phyloP scores from a whole-genome alignment of 2,888 invertebrate genomes.

The Hipparchia sbordonii region DNA sequence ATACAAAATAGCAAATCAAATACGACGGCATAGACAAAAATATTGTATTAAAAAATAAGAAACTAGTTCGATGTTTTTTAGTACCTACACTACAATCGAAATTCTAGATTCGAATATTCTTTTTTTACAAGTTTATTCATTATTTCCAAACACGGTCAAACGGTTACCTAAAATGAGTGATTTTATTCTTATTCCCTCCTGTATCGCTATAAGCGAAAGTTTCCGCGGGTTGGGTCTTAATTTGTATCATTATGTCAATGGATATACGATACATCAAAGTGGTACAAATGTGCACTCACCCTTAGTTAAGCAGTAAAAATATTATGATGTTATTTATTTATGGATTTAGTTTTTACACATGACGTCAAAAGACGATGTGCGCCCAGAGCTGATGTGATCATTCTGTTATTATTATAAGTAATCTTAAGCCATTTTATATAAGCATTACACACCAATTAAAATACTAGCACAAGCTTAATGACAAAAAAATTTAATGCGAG shows the following conservation, averaged over 20 bases:
- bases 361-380: conserved; percentile 58
- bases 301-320: conserved; percentile 46
- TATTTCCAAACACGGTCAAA: conserved; percentile 52
- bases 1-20: conserved; percentile 23
- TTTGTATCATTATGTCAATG: background rate
- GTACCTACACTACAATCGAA: background rate
- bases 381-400: conserved; percentile 71
- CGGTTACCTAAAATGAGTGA: conserved; percentile 61
- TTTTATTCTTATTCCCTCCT: conserved; percentile 48
- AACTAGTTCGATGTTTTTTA: background rate
- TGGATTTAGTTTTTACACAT: conserved; percentile 51
- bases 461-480: background rate
- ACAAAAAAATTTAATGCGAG: background rate
- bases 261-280: background rate
- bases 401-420: conserved; percentile 49
- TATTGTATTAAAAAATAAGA: background rate
- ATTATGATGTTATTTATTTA: conserved; percentile 58
- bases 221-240: conserved; percentile 47
- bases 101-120: conserved; percentile 1
- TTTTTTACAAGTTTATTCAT: background rate
- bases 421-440: conserved; percentile 36
- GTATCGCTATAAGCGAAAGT: conserved; percentile 67
- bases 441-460: conserved; percentile 20
- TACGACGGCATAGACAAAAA: conserved; percentile 1
- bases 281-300: background rate